A percentile compares a stretch with the other conserved stretches of the same genome.
Conservation (phyloP, 2,888 invertebrate genomes). For the Strigamia transsilvanica region DNA sequence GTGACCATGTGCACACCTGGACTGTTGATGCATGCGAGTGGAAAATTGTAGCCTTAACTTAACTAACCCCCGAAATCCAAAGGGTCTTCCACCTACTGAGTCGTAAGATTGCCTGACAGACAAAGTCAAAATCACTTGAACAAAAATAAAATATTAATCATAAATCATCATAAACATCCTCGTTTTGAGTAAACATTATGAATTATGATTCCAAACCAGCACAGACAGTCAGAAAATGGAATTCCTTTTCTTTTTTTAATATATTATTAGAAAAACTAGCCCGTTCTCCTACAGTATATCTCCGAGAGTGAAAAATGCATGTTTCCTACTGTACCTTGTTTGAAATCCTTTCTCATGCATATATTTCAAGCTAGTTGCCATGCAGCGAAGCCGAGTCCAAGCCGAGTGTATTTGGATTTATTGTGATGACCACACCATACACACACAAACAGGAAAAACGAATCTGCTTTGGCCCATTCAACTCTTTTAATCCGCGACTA, state of each 20-base stretch:
- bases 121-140: neutral
- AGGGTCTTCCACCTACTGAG: slow-evolving; percentile 1
- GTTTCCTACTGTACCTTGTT: slow-evolving; percentile 1
- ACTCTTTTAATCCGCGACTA: slow-evolving; percentile 30
- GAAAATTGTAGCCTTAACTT: slow-evolving; percentile 42
- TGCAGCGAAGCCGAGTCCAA: neutral
- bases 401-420: slow-evolving; percentile 18
- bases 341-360: slow-evolving; percentile 16
- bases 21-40: slow-evolving; percentile 31
- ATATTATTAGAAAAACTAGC: neutral
- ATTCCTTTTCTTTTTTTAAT: neutral
- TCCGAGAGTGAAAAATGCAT: slow-evolving; percentile 15
- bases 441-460: neutral
- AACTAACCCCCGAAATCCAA: slow-evolving; percentile 25
- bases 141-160: neutral
- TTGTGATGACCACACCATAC: slow-evolving; percentile 20
- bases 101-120: slow-evolving; percentile 13
- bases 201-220: slow-evolving; percentile 12
- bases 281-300: neutral
- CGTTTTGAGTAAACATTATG: slow-evolving; percentile 7
- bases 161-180: neutral
- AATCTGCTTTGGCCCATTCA: slow-evolving; percentile 20
- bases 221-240: neutral
- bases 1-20: slow-evolving; percentile 52
- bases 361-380: slow-evolving; percentile 30